Evolutionary conservation across 2,797 vertebrate genomes (phyloP).

Genomic region (Coilia nasus): DNA sequence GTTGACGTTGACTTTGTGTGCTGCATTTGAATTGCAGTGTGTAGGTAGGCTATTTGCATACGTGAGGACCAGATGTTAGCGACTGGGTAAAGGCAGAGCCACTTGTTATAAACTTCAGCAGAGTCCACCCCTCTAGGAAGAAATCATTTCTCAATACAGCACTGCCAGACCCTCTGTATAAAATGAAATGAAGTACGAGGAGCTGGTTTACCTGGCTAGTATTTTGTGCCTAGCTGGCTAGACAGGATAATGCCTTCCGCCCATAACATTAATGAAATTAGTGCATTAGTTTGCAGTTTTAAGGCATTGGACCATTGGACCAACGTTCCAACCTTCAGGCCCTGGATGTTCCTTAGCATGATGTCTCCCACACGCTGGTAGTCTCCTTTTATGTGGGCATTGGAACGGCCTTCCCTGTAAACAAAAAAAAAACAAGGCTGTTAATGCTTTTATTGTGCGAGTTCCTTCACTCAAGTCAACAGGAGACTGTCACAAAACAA

Average conservation of each 20-base stretch:
- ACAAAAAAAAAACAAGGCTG: not conserved
- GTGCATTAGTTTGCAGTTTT: not conserved
- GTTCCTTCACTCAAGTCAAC: not conserved
- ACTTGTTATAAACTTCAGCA: too few species aligned
- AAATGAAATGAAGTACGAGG: too few species aligned
- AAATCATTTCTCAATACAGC: too few species aligned
- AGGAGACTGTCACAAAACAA: not conserved
- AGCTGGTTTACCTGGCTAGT: too few species aligned
- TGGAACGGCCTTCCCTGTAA: constrained; percentile 90
- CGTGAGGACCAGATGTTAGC: too few species aligned
- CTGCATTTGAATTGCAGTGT: too few species aligned
- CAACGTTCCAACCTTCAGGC: constrained; percentile 77
- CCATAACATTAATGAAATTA: not conserved
- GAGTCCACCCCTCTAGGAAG: too few species aligned
- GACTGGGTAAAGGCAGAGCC: too few species aligned
- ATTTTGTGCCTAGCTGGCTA: not conserved
- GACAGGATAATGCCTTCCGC: not conserved
- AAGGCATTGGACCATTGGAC: not conserved
- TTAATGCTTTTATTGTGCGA: not conserved
- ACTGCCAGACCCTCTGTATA: too few species aligned
- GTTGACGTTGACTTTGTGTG: too few species aligned
- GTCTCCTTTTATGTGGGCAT: constrained; percentile 90
- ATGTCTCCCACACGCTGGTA: constrained; percentile 91
- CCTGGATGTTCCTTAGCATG: constrained; percentile 90
- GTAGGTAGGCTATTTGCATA: too few species aligned